Evolutionary conservation across 2,113 vertebrate species (phyloP).

Genomic region (Hemicordylus capensis): DNA sequence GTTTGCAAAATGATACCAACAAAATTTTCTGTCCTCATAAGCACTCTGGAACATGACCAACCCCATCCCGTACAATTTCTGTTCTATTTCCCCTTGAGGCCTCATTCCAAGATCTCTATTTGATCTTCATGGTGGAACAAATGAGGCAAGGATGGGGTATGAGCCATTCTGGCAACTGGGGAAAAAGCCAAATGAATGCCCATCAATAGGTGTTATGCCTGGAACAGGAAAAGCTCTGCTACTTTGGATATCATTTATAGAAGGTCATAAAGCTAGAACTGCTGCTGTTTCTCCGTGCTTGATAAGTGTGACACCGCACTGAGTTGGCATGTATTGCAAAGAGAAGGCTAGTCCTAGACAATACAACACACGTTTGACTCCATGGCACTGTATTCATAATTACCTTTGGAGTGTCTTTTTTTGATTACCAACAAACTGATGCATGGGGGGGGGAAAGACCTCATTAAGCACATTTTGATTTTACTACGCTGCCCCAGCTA

Average conservation of each 20-base stretch:
- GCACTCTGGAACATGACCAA: no score
- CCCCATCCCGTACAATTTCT: neutral
- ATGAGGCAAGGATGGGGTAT: neutral
- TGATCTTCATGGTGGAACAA: neutral
- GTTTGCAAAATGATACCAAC: no score
- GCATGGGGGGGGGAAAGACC: fast-evolving
- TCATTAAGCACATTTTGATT: neutral
- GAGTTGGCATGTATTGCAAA: neutral
- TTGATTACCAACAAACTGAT: neutral
- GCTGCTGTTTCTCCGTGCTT: neutral
- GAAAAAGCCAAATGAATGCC: neutral
- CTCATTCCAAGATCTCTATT: no score
- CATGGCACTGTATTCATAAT: neutral
- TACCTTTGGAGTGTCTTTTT: neutral
- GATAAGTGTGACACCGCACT: neutral
- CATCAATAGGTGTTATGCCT: neutral
- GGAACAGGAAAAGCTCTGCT: neutral
- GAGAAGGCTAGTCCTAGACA: neutral
- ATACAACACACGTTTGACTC: neutral
- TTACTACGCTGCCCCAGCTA: neutral
- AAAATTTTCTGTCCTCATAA: no score
- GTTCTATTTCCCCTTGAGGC: neutral
- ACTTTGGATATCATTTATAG: slow-evolving; percentile 3
- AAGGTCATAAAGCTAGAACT: neutral
- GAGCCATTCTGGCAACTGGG: neutral